Base-by-base conservation (phyloP, 1,140 invertebrate genomes). In the Calliopsis andreniformis region DNA sequence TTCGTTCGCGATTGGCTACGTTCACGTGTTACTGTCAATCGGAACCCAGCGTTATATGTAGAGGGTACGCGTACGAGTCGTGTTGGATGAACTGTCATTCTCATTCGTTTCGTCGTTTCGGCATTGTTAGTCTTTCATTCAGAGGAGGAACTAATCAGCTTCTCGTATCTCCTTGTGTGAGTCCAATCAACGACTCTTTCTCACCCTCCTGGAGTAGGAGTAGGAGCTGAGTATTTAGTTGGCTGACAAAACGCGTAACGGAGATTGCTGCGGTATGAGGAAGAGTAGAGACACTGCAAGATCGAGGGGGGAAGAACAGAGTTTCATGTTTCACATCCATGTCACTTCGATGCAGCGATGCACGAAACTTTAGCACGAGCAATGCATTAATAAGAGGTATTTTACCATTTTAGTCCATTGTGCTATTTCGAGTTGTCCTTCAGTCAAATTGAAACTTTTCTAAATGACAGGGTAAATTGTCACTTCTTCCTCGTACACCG, bases 91-190 rank as follows among this genome's bases (percentile, higher is more conserved):
- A 16, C 25, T 45, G 25, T 30, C 23, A 35, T 35, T 45, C 45
- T 66, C 61, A 16, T 67, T 82, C 78, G 42, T 66, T 32, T 53
- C 35, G 49, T 59, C 56, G 45, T 59, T 12, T 8, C 18, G 10
- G 45, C 58, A 79, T 82, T 83, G 76, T 82, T 69, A 28, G 23
- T 20, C 30, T 49, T 23, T 55, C 45, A 61, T 83, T 83, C 80
- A 69, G 18, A 49, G 43, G 23, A 47, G 66, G 18, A 64, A 49
- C 70, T 83, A 83, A 83, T 83, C 81, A 83, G 76, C 70, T 64
- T 51, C 49, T 63, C 66, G 30, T 71, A 62, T 79, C 76, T 71
- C 64, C 62, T 77, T 45, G 55, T 3, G 39, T 35, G 58, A 77
- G 68, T 78, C 28, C 68, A 82, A 83, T 83, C 80, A 73, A 64